These are phyloP conservation scores for Uloborus diversus DNA, from an alignment of 1,140 invertebrate genomes.

Conservation along the genomic window DNA sequence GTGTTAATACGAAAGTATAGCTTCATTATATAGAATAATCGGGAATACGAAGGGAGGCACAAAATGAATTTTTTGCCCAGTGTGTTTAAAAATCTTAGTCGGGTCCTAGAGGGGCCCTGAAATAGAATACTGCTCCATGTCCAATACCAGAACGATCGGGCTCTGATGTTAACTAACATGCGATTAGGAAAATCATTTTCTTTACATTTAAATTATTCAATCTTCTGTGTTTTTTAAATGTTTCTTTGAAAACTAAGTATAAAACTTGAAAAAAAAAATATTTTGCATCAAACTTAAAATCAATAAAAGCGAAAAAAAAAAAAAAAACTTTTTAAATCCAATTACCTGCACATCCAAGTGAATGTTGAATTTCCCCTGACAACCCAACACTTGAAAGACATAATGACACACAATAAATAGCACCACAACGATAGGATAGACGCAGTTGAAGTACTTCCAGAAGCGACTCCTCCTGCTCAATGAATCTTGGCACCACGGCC, in stretches of 20 bases:
- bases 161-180: too few relatives aligned
- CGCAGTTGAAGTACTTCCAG: slow-evolving; percentile 32
- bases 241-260: slow-evolving; percentile 18
- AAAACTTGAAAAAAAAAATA: not conserved
- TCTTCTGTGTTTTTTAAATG: too few relatives aligned
- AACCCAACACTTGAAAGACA: slow-evolving; percentile 39
- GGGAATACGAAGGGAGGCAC: too few relatives aligned
- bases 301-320: not conserved
- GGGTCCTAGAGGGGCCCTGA: too few relatives aligned
- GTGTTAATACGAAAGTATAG: too few relatives aligned
- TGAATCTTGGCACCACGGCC: slow-evolving; percentile 28
- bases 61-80: too few relatives aligned
- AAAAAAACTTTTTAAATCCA: not conserved
- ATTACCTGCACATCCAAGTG: slow-evolving; percentile 32
- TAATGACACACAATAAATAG: slow-evolving; percentile 19
- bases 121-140: too few relatives aligned
- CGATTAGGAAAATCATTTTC: too few relatives aligned
- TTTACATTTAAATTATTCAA: too few relatives aligned
- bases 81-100: too few relatives aligned
- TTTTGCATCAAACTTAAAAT: not conserved
- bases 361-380: slow-evolving; percentile 49
- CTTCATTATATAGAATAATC: too few relatives aligned
- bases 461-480: not conserved
- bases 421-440: slow-evolving; percentile 35
- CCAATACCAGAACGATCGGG: too few relatives aligned